A percentile compares a stretch with the other conserved stretches of the same genome.
Evolutionary conservation across 1,140 invertebrate species (phyloP).

Genomic region (Pristionchus pacificus): DNA sequence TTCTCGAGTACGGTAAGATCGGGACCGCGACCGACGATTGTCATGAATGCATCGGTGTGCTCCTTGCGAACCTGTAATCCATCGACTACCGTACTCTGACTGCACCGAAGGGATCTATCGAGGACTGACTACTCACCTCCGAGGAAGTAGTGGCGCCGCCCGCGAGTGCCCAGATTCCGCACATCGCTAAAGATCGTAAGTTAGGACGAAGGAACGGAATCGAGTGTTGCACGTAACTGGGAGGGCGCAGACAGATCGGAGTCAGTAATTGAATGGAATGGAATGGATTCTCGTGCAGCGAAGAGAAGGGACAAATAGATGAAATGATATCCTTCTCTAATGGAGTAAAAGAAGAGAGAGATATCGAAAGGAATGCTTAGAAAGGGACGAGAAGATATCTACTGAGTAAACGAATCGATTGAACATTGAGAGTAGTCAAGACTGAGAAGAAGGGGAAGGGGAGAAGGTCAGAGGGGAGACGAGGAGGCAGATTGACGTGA

Average conservation of each 20-base stretch:
- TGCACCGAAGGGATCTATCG: no score
- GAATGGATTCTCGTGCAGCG: no score
- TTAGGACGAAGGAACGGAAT: not conserved
- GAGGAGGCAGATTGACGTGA: slow-evolving; percentile 11
- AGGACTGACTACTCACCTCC: not conserved
- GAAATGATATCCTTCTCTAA: no score
- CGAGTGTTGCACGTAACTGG: not conserved
- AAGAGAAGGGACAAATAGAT: no score
- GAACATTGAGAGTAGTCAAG: not conserved
- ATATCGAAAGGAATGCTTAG: no score
- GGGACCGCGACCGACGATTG: slow-evolving; percentile 53
- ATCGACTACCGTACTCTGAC: no score
- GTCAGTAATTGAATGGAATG: no score
- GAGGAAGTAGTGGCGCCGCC: slow-evolving; percentile 28
- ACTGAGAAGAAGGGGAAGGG: not conserved
- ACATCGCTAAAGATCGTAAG: slow-evolving; percentile 37
- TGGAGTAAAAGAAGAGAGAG: no score
- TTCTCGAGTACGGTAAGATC: slow-evolving; percentile 51
- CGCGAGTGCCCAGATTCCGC: slow-evolving; percentile 54
- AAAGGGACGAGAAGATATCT: no score
- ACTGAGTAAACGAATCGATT: slow-evolving; percentile 20
- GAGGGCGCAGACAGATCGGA: slow-evolving; percentile 5
- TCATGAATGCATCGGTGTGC: slow-evolving; percentile 47
- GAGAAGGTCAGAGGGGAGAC: slow-evolving; percentile 12
- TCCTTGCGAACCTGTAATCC: slow-evolving; percentile 6